Conservation (phyloP, 2,888 invertebrate genomes). For the Campoletis raptor region DNA sequence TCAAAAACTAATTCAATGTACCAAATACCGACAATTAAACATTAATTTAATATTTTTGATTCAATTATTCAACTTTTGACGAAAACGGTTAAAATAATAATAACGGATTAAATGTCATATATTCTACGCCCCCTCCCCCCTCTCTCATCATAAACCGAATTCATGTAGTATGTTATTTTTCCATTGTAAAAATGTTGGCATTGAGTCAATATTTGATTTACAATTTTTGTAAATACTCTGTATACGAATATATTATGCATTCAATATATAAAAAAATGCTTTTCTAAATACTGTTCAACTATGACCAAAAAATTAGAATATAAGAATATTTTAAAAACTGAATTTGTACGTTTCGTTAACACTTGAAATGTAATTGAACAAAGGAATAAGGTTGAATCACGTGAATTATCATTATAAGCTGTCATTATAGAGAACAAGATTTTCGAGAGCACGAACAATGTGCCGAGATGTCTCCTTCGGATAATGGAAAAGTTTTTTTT, state of each 20-base stretch:
- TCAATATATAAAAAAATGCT: conserved; percentile 11
- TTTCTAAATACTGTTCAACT: conserved; percentile 32
- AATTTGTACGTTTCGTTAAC: background rate
- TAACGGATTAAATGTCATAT: conserved; percentile 5
- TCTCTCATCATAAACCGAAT: conserved; percentile 10
- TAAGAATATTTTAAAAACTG: conserved; percentile 5
- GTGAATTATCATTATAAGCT: conserved; percentile 34
- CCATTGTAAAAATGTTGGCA: conserved; percentile 16
- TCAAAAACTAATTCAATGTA: background rate
- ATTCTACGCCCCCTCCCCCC: conserved; percentile 22
- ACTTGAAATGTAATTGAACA: conserved; percentile 10
- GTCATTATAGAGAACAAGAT: conserved; percentile 1
- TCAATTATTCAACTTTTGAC: background rate
- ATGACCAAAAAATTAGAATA: conserved; percentile 29
- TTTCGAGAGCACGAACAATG: conserved; percentile 53
- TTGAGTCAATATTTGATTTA: conserved; percentile 15
- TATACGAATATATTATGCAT: background rate
- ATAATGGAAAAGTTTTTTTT: conserved; percentile 66
- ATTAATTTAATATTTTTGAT: background rate
- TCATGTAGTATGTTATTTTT: conserved; percentile 22
- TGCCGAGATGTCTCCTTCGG: conserved; percentile 73
- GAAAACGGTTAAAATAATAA: conserved; percentile 34
- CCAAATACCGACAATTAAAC: background rate
- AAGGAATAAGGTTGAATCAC: conserved; percentile 21
- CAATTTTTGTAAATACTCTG: background rate